Base-by-base conservation (phyloP, 2,797 vertebrate genomes). In the Poecilia picta region DNA sequence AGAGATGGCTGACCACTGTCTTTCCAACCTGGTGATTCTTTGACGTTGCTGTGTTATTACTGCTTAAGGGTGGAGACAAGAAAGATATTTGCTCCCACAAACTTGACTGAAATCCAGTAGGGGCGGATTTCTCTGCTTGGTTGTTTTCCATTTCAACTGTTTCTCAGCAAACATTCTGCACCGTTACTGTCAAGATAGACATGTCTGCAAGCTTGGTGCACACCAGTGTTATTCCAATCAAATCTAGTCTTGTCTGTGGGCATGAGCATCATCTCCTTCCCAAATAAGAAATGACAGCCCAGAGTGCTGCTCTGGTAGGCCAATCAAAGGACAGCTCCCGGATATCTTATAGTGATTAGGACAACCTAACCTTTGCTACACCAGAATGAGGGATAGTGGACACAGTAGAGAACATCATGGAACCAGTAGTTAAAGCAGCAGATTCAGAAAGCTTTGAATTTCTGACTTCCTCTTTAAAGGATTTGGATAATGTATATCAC, bases 271-370 rank as follows among this genome's bases (percentile, higher is more conserved):
- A 64, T 74, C 79, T 75, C 25, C 72, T 78, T 75, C 45, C 71
- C 68, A 87, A 95, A 95, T 90, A 85, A 91, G 86, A 93, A 93
- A 94, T 93, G 94, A 94, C 93, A 94, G 86, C 77, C 5, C 68
- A 82, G 82, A 90, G 88, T 86, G 85, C 79, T 84, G 85, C 89
- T 90, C 84, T 85, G 81, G 79, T 89, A 72, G 85, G 85, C 92
- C 89, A 93, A 95, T 95, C 91, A 94, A 87, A 90, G 89, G 91
- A 89, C 80, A 86, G 76, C 84, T 88, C 72, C 59, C 51, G 85
- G 81, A 90, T 84, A 81, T 93, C 91, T 91, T 87, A 92, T 83
- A 91, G 80, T 93, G 84, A 94, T 95, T 91, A 75, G 78, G 74
- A 83, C 79, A 88, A 79, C 80, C 72, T 84, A 78, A 79, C 80